phyloP scores from a whole-genome alignment of 1,140 invertebrate genomes.

The Zaprionus inermis region DNA sequence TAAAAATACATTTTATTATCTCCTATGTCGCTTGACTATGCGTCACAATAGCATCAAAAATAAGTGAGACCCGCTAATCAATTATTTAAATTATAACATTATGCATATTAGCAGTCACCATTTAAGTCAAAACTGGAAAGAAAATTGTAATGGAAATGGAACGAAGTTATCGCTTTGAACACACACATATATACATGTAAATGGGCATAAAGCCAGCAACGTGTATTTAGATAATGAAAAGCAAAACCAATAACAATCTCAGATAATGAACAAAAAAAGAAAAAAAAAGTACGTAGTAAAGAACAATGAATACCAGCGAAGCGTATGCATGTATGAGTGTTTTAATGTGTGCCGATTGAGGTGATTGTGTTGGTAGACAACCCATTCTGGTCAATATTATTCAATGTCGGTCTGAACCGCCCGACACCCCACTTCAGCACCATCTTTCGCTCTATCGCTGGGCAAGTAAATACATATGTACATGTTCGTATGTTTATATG shows the following conservation, averaged over 20 bases:
- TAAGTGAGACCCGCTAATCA: constrained; percentile 16
- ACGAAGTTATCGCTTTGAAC: constrained; percentile 30
- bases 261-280: constrained; percentile 39
- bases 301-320: constrained; percentile 40
- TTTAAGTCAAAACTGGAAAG: constrained; percentile 40
- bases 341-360: constrained; percentile 18
- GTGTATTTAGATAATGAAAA: constrained; percentile 76
- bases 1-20: constrained; percentile 72
- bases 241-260: constrained; percentile 43
- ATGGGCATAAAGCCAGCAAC: constrained; percentile 63
- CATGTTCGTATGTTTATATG: background rate
- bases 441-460: constrained; percentile 29
- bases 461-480: constrained; percentile 5
- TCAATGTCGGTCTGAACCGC: constrained; percentile 54
- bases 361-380: constrained; percentile 41
- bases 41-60: constrained; percentile 34
- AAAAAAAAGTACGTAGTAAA: constrained; percentile 20
- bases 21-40: constrained; percentile 38
- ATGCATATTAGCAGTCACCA: constrained; percentile 37
- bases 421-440: constrained; percentile 2
- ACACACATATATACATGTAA: constrained; percentile 39
- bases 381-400: constrained; percentile 72
- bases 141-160: constrained; percentile 48
- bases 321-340: background rate
- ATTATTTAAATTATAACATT: constrained; percentile 57